Evolutionary conservation across 2,797 vertebrate species (phyloP).

Genomic region (Lagodon rhomboides): DNA sequence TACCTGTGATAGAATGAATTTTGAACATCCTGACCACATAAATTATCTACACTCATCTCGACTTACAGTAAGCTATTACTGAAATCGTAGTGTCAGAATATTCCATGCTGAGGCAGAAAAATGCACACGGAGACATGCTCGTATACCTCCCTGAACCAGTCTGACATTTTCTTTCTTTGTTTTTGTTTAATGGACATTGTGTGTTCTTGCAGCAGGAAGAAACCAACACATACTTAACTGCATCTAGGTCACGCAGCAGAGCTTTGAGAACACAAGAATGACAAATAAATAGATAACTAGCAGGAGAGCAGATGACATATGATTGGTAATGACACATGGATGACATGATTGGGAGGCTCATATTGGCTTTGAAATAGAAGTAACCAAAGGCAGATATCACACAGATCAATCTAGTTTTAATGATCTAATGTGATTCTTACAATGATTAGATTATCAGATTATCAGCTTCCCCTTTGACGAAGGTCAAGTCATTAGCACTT

Average conservation of each 20-base stretch:
- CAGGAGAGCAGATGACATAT: constrained; percentile 21
- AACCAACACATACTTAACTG: constrained; percentile 1
- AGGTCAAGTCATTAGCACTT: neutral
- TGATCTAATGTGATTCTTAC: constrained; percentile 13
- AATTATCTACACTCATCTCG: constrained; percentile 53
- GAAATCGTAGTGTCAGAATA: constrained; percentile 17
- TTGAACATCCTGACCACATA: constrained; percentile 21
- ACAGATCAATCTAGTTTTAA: constrained; percentile 30
- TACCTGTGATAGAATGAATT: constrained; percentile 22
- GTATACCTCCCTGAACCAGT: constrained; percentile 6
- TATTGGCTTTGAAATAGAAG: constrained; percentile 36
- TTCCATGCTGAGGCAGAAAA: constrained; percentile 12
- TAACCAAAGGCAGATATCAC: constrained; percentile 11
- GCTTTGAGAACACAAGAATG: constrained; percentile 17
- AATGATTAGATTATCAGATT: constrained; percentile 21
- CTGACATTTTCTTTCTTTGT: constrained; percentile 35
- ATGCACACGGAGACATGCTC: constrained; percentile 5
- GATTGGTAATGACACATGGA: constrained; percentile 36
- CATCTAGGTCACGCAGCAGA: constrained; percentile 38
- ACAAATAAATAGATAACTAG: constrained; percentile 27
- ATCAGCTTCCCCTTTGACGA: neutral
- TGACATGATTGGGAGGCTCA: constrained; percentile 27
- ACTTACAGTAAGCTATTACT: constrained; percentile 19
- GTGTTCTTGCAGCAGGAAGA: constrained; percentile 32
- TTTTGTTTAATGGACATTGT: constrained; percentile 32